Conservation (phyloP, 2,113 vertebrate genomes). For the Paralichthys olivaceus region DNA sequence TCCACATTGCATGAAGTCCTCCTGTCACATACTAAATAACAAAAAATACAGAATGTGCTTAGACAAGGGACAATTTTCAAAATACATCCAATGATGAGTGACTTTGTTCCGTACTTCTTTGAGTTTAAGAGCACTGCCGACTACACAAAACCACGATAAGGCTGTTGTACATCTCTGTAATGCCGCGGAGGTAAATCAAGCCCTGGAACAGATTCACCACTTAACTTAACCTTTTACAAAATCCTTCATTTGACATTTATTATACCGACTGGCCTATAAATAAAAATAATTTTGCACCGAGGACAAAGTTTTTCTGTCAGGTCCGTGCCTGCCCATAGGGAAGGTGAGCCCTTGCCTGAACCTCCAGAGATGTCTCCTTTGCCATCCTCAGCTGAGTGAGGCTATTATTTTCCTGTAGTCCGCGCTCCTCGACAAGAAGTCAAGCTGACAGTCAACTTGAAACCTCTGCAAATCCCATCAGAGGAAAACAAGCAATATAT, state of each 20-base stretch:
- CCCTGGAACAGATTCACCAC: conserved; percentile 1
- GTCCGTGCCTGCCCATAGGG: conserved; percentile 47
- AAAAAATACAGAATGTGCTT: no score
- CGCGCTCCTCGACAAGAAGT: conserved; percentile 35
- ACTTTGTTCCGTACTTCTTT: background rate
- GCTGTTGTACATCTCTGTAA: background rate
- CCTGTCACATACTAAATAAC: no score
- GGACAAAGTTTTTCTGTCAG: conserved; percentile 40
- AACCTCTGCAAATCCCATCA: conserved; percentile 8
- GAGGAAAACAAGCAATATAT: background rate
- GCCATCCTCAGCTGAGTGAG: conserved; percentile 36
- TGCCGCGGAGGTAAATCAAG: conserved; percentile 9
- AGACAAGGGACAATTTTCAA: no score
- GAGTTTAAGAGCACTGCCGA: background rate
- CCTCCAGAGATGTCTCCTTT: conserved; percentile 60
- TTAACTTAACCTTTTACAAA: conserved; percentile 42
- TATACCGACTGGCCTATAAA: conserved; percentile 51
- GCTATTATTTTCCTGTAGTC: conserved; percentile 47
- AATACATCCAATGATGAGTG: no score
- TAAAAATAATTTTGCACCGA: conserved; percentile 58
- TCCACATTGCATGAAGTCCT: conserved; percentile 2
- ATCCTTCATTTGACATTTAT: conserved; percentile 64
- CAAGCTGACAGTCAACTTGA: conserved; percentile 31
- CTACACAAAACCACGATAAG: background rate
- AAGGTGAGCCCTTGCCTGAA: conserved; percentile 59